These are phyloP conservation scores for Euura saliciscinereae DNA, from an alignment of 1,140 invertebrate genomes.

Conservation along the genomic window DNA sequence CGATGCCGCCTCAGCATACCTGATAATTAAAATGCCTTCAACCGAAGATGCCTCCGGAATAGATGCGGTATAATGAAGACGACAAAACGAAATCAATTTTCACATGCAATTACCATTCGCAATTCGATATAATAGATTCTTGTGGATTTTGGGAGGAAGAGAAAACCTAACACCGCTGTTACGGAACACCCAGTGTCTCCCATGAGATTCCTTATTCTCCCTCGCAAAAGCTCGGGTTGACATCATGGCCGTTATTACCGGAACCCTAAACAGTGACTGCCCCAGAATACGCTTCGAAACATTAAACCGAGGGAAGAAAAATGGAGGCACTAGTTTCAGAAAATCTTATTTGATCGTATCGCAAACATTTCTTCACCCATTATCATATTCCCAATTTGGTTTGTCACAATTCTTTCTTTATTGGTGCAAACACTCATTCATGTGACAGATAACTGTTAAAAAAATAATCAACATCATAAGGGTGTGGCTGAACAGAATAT, in stretches of 20 bases:
- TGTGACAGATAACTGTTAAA: too few relatives aligned
- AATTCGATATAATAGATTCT: neutral
- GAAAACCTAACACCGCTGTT: neutral
- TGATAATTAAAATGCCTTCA: too few relatives aligned
- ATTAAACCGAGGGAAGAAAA: constrained; percentile 1
- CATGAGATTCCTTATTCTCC: neutral
- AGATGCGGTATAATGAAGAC: neutral
- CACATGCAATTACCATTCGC: neutral
- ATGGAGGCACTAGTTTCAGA: neutral
- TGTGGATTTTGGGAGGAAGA: neutral
- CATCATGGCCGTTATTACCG: constrained; percentile 1
- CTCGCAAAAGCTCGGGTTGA: neutral
- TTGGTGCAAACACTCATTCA: too few relatives aligned
- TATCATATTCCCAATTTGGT: too few relatives aligned
- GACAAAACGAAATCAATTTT: neutral
- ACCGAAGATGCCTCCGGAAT: neutral
- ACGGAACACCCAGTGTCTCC: neutral
- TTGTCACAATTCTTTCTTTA: too few relatives aligned
- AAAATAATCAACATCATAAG: too few relatives aligned
- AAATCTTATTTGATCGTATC: too few relatives aligned
- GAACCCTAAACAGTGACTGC: neutral
- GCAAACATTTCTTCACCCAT: too few relatives aligned
- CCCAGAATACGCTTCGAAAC: neutral
- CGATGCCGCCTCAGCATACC: too few relatives aligned
- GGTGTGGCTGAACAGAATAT: too few relatives aligned